Evolutionary conservation across 1,140 invertebrate species (phyloP).

Genomic region (Zaprionus kolodkinae): DNA sequence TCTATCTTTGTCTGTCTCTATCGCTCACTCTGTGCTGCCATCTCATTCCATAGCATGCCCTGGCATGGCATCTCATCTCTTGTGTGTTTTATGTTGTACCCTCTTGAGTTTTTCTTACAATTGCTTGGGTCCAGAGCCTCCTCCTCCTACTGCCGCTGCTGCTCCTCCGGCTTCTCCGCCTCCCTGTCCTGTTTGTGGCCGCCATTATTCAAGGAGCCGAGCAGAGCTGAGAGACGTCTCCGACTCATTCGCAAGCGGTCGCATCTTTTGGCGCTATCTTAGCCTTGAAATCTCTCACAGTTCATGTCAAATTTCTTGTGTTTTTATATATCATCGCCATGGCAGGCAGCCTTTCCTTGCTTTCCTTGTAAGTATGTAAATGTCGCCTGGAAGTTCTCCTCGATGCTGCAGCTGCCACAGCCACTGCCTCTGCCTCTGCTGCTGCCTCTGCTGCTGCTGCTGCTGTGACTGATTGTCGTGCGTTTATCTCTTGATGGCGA

Average conservation of each 20-base stretch:
- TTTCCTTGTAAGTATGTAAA: conserved; percentile 83
- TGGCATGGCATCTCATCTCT: conserved; percentile 57
- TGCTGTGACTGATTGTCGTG: conserved; percentile 79
- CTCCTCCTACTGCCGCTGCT: not conserved
- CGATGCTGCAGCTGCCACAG: conserved; percentile 54
- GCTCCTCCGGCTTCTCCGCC: not conserved
- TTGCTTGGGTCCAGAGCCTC: conserved; percentile 53
- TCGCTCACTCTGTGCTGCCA: conserved; percentile 22
- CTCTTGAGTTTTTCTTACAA: conserved; percentile 80
- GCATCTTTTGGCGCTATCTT: conserved; percentile 79
- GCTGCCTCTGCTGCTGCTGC: conserved; percentile 18
- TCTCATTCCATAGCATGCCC: conserved; percentile 33
- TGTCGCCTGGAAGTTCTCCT: conserved; percentile 29
- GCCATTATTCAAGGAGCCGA: conserved; percentile 78
- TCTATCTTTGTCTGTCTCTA: not conserved
- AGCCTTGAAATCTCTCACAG: conserved; percentile 80
- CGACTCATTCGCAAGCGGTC: conserved; percentile 57
- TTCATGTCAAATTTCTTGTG: conserved; percentile 83
- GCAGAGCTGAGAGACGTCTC: conserved; percentile 1
- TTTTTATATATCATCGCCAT: conserved; percentile 79
- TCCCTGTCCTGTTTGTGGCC: conserved; percentile 62
- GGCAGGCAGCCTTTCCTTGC: conserved; percentile 58
- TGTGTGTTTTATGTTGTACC: conserved; percentile 65
- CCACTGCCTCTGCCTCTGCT: no score
- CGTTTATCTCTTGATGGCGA: conserved; percentile 76